These are phyloP conservation scores for Burhinus oedicnemus DNA, from an alignment of 2,113 vertebrate species.

Conservation along the genomic window DNA sequence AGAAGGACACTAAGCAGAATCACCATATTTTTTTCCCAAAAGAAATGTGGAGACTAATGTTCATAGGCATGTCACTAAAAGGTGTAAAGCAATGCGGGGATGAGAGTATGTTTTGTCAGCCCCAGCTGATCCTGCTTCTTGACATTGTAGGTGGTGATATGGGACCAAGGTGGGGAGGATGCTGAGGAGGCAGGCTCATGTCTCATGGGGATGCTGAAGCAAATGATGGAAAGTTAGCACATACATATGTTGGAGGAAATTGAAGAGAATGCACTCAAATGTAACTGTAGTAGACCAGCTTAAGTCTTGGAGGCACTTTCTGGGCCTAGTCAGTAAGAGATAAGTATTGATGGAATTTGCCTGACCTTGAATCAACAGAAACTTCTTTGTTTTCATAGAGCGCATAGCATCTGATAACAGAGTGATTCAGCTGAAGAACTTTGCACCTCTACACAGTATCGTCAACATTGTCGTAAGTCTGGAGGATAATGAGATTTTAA, in stretches of 20 bases:
- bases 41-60: neutral
- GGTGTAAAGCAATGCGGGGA: neutral
- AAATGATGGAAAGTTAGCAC: neutral
- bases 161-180: neutral
- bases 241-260: neutral
- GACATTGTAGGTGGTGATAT: neutral
- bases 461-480: neutral
- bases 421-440: neutral
- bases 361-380: slow-evolving; percentile 24
- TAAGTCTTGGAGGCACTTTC: neutral
- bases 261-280: neutral
- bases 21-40: neutral
- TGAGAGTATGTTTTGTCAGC: neutral
- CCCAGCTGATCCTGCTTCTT: neutral
- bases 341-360: neutral
- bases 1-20: neutral
- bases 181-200: neutral
- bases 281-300: neutral
- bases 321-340: neutral
- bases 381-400: neutral
- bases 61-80: neutral
- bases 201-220: neutral
- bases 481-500: neutral
- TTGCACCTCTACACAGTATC: neutral
- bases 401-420: neutral